These are phyloP conservation scores for Mormyrus hasselquistii DNA, from an alignment of 2,797 vertebrate species.

Conservation along the genomic window DNA sequence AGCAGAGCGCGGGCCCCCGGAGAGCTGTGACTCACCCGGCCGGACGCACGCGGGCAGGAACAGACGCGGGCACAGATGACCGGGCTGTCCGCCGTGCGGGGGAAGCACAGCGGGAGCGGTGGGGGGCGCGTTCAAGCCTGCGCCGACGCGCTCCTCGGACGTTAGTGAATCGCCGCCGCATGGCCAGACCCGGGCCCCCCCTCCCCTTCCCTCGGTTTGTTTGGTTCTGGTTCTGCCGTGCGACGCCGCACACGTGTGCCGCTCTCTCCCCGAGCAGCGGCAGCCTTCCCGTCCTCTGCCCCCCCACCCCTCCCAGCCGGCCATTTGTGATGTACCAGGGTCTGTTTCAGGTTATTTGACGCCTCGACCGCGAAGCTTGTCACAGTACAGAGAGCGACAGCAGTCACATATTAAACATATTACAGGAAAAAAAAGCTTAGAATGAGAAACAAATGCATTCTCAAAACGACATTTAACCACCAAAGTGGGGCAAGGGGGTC, in stretches of 20 bases:
- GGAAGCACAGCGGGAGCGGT: not conserved
- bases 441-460: not conserved
- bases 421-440: not conserved
- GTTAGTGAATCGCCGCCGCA: not conserved
- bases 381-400: not conserved
- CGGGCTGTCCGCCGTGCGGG: not conserved
- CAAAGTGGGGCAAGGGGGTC: no score
- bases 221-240: not conserved
- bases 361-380: not conserved
- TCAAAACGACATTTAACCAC: not conserved
- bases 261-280: not conserved
- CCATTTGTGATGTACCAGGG: not conserved
- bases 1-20: conserved; percentile 20
- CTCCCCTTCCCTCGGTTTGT: not conserved
- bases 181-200: not conserved
- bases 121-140: not conserved
- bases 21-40: conserved; percentile 35
- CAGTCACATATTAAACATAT: not conserved
- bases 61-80: conserved; percentile 22
- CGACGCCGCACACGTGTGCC: not conserved
- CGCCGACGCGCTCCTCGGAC: not conserved
- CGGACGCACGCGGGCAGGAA: conserved; percentile 16
- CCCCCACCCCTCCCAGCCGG: not conserved
- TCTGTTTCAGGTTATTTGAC: not conserved
- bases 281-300: not conserved